phyloP scores from a whole-genome alignment of 2,888 invertebrate species.

The Dynastes hyllus region DNA sequence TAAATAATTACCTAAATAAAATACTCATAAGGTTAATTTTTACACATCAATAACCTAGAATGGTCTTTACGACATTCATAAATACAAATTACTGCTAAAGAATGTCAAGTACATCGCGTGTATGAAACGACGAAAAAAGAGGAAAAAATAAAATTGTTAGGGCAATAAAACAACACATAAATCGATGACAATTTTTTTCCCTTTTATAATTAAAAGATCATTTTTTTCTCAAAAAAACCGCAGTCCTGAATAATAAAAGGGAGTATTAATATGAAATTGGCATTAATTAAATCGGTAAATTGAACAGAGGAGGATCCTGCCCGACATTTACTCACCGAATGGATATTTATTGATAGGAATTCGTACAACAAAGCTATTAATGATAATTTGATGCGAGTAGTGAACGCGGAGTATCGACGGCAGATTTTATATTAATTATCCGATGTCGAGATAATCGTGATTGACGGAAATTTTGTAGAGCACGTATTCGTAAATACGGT shows the following conservation, averaged over 20 bases:
- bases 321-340: neutral
- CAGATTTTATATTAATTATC: conserved; percentile 37
- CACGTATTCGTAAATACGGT: neutral
- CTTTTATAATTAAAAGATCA: conserved; percentile 1
- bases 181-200: conserved; percentile 29
- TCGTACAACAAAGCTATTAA: conserved; percentile 20
- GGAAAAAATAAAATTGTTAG: conserved; percentile 3
- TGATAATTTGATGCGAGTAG: conserved; percentile 5
- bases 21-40: conserved; percentile 26
- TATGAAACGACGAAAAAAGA: conserved; percentile 3
- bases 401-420: neutral
- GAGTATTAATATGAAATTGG: conserved; percentile 35
- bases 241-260: conserved; percentile 29
- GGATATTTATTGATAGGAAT: conserved; percentile 27
- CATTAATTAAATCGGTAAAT: conserved; percentile 27
- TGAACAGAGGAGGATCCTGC: neutral
- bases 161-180: conserved; percentile 29
- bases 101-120: conserved; percentile 24
- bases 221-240: conserved; percentile 5
- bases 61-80: conserved; percentile 20
- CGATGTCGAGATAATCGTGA: conserved; percentile 29
- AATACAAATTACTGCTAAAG: conserved; percentile 34
- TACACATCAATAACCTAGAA: conserved; percentile 27
- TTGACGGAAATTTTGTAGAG: conserved; percentile 17
- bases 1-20: conserved; percentile 18